Conservation (phyloP, 2,113 vertebrate species). For the Aplodontia rufa region DNA sequence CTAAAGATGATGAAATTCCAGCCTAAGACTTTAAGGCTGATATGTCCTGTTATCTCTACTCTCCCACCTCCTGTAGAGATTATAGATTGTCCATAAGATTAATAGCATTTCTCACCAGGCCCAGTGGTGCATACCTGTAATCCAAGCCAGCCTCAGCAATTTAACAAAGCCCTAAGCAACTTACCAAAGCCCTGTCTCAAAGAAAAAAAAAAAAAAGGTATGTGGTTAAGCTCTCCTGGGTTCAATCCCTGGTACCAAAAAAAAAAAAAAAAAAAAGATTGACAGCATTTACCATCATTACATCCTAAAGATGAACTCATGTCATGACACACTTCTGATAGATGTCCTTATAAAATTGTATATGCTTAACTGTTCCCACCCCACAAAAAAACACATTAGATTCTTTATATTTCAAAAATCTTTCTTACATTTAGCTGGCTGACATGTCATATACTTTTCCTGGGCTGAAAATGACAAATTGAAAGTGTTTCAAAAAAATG, state of each 20-base stretch:
- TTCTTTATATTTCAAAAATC: neutral
- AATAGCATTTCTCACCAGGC: neutral
- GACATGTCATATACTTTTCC: neutral
- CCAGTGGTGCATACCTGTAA: too few species aligned
- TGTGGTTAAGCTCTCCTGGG: too few species aligned
- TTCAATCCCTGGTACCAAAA: too few species aligned
- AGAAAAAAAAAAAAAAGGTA: too few species aligned
- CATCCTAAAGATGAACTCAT: neutral
- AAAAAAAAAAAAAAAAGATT: too few species aligned
- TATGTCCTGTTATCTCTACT: neutral
- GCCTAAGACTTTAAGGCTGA: neutral
- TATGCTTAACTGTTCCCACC: neutral
- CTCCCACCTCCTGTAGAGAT: rapidly evolving
- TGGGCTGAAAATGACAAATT: neutral
- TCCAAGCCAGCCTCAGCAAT: too few species aligned
- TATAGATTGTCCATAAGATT: neutral
- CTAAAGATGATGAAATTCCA: neutral
- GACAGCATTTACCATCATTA: neutral
- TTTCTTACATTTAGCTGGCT: neutral
- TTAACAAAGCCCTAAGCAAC: too few species aligned
- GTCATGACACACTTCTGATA: neutral
- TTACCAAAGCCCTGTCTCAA: too few species aligned
- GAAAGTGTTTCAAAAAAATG: neutral
- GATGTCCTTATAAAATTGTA: neutral
- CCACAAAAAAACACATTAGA: neutral